A percentile compares a stretch with the other conserved stretches of the same genome.
phyloP scores from a whole-genome alignment of 2,888 invertebrate species.

The Himalopsyche tibetana region DNA sequence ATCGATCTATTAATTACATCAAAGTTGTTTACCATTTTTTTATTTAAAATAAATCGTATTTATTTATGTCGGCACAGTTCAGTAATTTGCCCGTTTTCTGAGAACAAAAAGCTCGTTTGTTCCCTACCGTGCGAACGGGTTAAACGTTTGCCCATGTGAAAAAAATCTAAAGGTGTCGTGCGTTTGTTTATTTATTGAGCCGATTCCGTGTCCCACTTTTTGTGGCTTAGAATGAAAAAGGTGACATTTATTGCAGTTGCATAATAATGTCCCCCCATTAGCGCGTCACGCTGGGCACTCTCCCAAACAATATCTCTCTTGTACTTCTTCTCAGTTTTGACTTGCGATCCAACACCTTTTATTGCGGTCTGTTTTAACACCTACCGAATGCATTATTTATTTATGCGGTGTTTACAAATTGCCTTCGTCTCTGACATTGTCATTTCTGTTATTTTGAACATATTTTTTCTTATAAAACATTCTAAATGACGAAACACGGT shows the following conservation, averaged over 20 bases:
- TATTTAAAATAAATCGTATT: too few relatives aligned
- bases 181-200: slow-evolving; percentile 12
- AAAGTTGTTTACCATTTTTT: too few relatives aligned
- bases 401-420: not conserved
- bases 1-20: too few relatives aligned
- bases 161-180: not conserved
- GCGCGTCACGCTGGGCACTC: slow-evolving; percentile 8
- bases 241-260: slow-evolving; percentile 34
- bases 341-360: slow-evolving; percentile 25
- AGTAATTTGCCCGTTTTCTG: not conserved
- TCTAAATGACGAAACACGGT: too few relatives aligned
- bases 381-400: slow-evolving; percentile 7
- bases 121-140: slow-evolving; percentile 31
- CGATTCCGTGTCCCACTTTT: slow-evolving; percentile 21
- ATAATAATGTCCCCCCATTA: slow-evolving; percentile 27
- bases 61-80: too few relatives aligned
- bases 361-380: slow-evolving; percentile 14
- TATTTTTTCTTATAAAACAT: too few relatives aligned
- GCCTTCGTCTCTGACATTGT: too few relatives aligned
- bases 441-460: too few relatives aligned
- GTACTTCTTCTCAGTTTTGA: not conserved
- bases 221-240: slow-evolving; percentile 15
- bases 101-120: not conserved
- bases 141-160: not conserved
- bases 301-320: not conserved